phyloP scores from a whole-genome alignment of 1,140 invertebrate genomes.

The Heliconius hermathena region DNA sequence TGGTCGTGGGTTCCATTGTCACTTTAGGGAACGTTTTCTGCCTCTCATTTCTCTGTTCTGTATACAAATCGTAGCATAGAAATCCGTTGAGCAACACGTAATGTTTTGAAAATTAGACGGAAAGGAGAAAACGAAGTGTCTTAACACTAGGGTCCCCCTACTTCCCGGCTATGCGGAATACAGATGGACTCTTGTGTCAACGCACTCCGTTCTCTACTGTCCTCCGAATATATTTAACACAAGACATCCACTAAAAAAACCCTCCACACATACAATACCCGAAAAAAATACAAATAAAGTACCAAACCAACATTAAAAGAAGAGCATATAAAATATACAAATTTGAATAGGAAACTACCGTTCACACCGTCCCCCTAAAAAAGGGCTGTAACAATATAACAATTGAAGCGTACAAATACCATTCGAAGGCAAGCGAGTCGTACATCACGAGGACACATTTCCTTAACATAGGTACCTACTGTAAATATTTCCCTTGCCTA shows the following conservation, averaged over 20 bases:
- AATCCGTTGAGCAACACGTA: too few relatives aligned
- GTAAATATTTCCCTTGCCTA: conserved; percentile 61
- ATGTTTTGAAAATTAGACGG: too few relatives aligned
- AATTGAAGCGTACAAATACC: conserved; percentile 45
- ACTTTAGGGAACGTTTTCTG: too few relatives aligned
- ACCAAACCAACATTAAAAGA: neutral
- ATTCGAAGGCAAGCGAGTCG: conserved; percentile 51
- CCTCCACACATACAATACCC: neutral
- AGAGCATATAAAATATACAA: neutral
- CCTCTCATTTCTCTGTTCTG: too few relatives aligned
- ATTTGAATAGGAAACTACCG: neutral
- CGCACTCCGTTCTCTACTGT: too few relatives aligned
- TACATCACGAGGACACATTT: conserved; percentile 54
- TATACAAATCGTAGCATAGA: too few relatives aligned
- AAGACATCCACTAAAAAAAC: neutral
- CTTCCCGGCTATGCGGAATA: too few relatives aligned
- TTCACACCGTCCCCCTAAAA: neutral
- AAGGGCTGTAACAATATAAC: conserved; percentile 38
- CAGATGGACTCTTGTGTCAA: too few relatives aligned
- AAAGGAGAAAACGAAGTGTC: too few relatives aligned
- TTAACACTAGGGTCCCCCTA: too few relatives aligned
- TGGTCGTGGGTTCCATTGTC: too few relatives aligned
- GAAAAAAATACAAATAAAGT: neutral
- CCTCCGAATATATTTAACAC: neutral
- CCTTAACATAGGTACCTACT: conserved; percentile 47